Percentiles rank a stretch among this genome's conserved stretches.
phyloP scores from a whole-genome alignment of 1,140 invertebrate genomes.

The Mactra quadrangularis region DNA sequence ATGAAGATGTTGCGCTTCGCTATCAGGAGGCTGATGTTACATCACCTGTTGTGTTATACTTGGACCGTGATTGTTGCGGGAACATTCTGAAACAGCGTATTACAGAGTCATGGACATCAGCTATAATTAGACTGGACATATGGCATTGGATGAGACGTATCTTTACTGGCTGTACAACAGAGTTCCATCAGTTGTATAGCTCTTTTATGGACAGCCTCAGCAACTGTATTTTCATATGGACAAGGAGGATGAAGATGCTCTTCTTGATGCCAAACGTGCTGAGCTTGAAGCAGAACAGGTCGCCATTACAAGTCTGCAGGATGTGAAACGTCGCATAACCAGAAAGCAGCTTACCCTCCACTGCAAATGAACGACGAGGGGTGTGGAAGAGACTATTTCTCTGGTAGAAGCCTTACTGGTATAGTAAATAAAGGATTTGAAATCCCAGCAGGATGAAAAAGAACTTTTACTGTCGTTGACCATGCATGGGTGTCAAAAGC shows the following conservation, averaged over 20 bases:
- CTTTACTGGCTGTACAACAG: slow-evolving; percentile 62
- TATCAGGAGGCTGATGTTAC: slow-evolving; percentile 28
- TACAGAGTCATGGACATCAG: not conserved
- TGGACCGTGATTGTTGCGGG: slow-evolving; percentile 55
- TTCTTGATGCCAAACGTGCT: slow-evolving; percentile 14
- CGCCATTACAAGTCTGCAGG: no score
- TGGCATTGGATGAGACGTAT: slow-evolving; percentile 75
- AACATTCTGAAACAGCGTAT: not conserved
- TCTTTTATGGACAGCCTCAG: slow-evolving; percentile 65
- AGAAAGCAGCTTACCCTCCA: no score
- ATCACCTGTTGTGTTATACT: slow-evolving; percentile 46
- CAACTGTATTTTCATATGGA: slow-evolving; percentile 69
- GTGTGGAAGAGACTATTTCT: no score
- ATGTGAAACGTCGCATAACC: no score
- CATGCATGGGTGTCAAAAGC: no score
- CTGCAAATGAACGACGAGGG: no score
- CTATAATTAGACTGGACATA: slow-evolving; percentile 69
- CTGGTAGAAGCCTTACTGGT: no score
- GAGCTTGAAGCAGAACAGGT: not conserved
- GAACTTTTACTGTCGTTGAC: no score
- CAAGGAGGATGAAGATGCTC: not conserved
- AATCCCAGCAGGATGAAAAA: no score
- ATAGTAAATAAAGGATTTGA: no score
- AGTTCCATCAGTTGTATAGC: slow-evolving; percentile 68
- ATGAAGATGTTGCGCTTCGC: slow-evolving; percentile 20